A percentile compares a stretch with the other conserved stretches of the same genome.
Evolutionary conservation across 2,888 invertebrate species (phyloP).

Genomic region (Cremastinae sp.): DNA sequence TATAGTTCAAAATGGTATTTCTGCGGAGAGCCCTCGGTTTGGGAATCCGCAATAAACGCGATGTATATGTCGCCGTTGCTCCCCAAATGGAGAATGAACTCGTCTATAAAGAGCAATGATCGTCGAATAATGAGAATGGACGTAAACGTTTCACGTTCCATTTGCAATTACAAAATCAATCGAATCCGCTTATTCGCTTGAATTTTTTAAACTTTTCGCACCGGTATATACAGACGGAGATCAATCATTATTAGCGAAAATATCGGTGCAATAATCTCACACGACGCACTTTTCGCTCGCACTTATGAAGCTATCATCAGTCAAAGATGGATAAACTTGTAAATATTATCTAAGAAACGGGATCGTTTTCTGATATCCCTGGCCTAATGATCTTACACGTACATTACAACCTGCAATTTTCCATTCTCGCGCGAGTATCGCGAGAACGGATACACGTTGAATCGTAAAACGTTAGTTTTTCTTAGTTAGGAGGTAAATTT

Average conservation of each 20-base stretch:
- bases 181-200: background rate
- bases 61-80: conserved; percentile 64
- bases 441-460: background rate
- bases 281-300: conserved; percentile 22
- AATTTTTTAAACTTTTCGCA: background rate
- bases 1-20: conserved; percentile 68
- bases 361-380: conserved; percentile 39
- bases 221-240: background rate
- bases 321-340: conserved; percentile 35
- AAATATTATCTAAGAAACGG: conserved; percentile 37
- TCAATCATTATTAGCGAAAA: conserved; percentile 39
- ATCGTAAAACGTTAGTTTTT: conserved; percentile 25
- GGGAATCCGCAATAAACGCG: conserved; percentile 72
- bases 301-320: conserved; percentile 45
- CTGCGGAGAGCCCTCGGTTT: conserved; percentile 36
- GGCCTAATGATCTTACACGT: conserved; percentile 40
- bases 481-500: background rate
- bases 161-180: conserved; percentile 6
- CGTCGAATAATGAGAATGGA: conserved; percentile 61
- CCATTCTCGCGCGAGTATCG: conserved; percentile 15
- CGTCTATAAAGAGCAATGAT: conserved; percentile 66
- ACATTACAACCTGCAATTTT: conserved; percentile 54
- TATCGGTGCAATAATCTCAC: conserved; percentile 4
- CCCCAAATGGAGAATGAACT: conserved; percentile 24
- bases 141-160: conserved; percentile 12